Evolutionary conservation across 2,113 vertebrate genomes (phyloP), one percentile per base, ranked within the genome.

Genomic region (Terrapene triunguis): DNA sequence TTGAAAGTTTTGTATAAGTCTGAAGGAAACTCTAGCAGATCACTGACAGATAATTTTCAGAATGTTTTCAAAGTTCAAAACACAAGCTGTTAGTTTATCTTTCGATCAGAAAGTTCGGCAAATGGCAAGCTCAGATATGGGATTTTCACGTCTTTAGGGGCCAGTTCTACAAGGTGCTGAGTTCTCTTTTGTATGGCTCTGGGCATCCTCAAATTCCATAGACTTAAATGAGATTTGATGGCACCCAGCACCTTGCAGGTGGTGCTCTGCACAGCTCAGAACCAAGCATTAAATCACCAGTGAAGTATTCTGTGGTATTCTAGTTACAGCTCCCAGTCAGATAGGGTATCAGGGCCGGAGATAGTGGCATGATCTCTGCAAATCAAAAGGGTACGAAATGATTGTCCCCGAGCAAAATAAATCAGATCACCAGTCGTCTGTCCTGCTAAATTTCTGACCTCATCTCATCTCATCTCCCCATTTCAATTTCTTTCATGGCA

Each of bases 391-490:
- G 3, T 82, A 85, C 2, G 83, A 47, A 6, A 48, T n/a, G 25
- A 94, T 55, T 96, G 81, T n/a, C 85, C 88, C 82, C 54, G 65
- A 92, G 82, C 5, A 87, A 74, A 95, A 94, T 47, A 91, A 92
- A 91, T 88, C 72, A 91, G 85, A 57, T 83, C 57, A 81, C 42
- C 6, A 47, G 25, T 93, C 42, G 51, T 84, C 81, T 91, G 25
- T 53, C 59, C 72, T 88, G 19, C 87, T 88, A 88, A 87, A 35
- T 84, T 94, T 94, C 94, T 94, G 42, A 94, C 54, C 69, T 87
- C 47, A 57, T 89, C 57, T 91, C 47, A 88, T 54, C 74, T 92
- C 59, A 82, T 6, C 1, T 89, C 35, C 19, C 65, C 1, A 0
- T 87, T 96, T 92, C 51, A 88, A 42, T 85, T 94, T 93, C 59